Evolutionary conservation across 2,113 vertebrate species (phyloP), one percentile per base, ranked within the genome.

Genomic region (Xenopus borealis): DNA sequence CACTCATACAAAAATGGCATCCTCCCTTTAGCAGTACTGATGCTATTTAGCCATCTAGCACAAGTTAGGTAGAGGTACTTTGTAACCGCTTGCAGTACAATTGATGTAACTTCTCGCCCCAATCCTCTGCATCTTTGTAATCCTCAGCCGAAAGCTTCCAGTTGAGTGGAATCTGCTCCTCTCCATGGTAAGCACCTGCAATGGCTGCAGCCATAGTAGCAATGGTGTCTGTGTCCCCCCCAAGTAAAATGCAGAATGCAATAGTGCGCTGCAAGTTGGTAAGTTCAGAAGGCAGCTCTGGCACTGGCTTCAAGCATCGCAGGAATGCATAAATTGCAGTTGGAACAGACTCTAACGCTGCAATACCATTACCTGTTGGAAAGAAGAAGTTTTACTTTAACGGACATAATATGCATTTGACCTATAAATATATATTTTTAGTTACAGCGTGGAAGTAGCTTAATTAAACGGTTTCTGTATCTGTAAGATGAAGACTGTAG

Each of bases 141-240:
- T 92, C 95, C 80, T 99, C 97, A 7, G 95, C 97, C 86, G 93
- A 94, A 66, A 88, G 89, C 78, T 93, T 91, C 97, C 97, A 99
- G 23, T 88, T 87, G 1, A 85, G 85, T 14, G 96, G 92, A 33
- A 98, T 83, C 71, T 92, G 89, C 19, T 94, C 93, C 5, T 94
- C 89, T 47, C 97, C 96, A 0, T 98, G 98, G 61, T 98, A 97
- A 64, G 97, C 97, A 0, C 97, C 97, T 0, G 97, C 97, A 5
- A 99, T 97, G 79, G 97, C 97, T 70, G 96, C 97, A 0, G 97
- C 97, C 97, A 99, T 99, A 85, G 95, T 98, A 63, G 97, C 97
- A 50, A 99, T 98, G 84, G 97, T 99, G 89, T 99, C 97, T 0
- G 97, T 99, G 90, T 99, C 97, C n/a, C 97, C 97, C 2, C 97